A percentile compares a stretch with the other conserved stretches of the same genome.
Conservation (phyloP, 2,888 invertebrate species). For the Priocnemis perturbator region DNA sequence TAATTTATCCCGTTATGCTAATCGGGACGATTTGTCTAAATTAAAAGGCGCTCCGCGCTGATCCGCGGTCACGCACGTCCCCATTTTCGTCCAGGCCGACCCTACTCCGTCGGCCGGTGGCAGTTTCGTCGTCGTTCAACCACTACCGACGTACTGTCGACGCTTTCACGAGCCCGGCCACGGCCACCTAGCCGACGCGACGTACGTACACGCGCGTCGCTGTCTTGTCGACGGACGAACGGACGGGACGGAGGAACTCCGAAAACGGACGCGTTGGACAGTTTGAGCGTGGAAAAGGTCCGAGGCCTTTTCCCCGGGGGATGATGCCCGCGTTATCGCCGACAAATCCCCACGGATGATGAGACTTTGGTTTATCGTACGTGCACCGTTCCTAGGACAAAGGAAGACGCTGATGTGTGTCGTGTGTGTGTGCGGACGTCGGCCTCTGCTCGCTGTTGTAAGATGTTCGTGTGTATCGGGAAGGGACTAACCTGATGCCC, state of each 20-base stretch:
- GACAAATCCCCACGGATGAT: constrained; percentile 74
- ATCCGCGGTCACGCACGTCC: constrained; percentile 59
- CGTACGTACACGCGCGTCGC: too few relatives aligned
- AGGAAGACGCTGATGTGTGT: constrained; percentile 39
- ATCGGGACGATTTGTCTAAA: constrained; percentile 76
- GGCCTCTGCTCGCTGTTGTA: neutral
- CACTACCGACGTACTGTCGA: neutral
- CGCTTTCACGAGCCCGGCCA: neutral
- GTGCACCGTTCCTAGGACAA: constrained; percentile 55
- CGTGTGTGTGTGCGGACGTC: neutral
- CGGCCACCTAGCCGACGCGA: too few relatives aligned
- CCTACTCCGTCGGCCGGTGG: neutral
- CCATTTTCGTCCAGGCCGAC: constrained; percentile 36
- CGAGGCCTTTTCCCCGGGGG: neutral
- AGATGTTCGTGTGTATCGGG: neutral
- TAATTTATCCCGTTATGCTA: constrained; percentile 76
- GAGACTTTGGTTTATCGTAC: constrained; percentile 75
- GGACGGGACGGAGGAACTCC: too few relatives aligned
- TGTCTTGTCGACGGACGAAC: too few relatives aligned
- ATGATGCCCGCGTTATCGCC: constrained; percentile 66
- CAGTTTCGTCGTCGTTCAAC: neutral
- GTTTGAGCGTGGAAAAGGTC: neutral
- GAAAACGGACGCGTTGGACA: too few relatives aligned
- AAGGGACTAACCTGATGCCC: constrained; percentile 38
- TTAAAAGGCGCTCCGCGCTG: constrained; percentile 70